Conservation (phyloP, 2,113 vertebrate species). For the Melierax canorus region DNA sequence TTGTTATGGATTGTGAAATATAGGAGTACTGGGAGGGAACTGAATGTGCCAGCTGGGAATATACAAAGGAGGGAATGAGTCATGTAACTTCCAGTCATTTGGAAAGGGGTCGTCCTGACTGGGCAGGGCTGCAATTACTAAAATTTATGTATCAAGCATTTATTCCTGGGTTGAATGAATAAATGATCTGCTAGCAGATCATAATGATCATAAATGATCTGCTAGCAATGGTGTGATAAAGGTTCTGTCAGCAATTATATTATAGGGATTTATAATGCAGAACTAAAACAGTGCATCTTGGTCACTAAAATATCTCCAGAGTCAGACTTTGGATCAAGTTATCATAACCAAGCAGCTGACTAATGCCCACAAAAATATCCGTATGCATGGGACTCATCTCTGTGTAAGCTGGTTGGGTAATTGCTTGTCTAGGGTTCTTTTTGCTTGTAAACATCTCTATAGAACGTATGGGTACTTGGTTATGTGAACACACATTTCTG, state of each 20-base stretch:
- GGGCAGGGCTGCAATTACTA: background rate
- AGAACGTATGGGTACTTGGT: background rate
- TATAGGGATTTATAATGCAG: slow-evolving; percentile 29
- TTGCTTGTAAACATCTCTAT: background rate
- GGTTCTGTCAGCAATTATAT: slow-evolving; percentile 42
- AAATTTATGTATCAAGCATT: slow-evolving; percentile 18
- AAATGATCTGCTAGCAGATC: background rate
- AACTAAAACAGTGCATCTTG: slow-evolving; percentile 35
- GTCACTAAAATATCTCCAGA: slow-evolving; percentile 53
- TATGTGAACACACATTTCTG: background rate
- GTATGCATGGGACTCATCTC: background rate
- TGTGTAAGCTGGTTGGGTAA: background rate
- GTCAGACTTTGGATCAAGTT: slow-evolving; percentile 47
- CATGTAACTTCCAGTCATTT: slow-evolving; percentile 24
- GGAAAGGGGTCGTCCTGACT: background rate
- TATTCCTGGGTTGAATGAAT: background rate
- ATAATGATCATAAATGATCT: background rate
- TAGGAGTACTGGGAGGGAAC: slow-evolving; percentile 11
- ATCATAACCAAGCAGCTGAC: slow-evolving; percentile 33
- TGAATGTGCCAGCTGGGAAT: slow-evolving; percentile 19
- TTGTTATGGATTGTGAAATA: slow-evolving; percentile 3
- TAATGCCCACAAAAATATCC: slow-evolving; percentile 45
- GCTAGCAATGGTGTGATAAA: slow-evolving; percentile 2
- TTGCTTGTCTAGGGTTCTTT: background rate
- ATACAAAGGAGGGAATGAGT: slow-evolving; percentile 31